phyloP scores from a whole-genome alignment of 2,888 invertebrate species.

The Eurytoma adleriae region DNA sequence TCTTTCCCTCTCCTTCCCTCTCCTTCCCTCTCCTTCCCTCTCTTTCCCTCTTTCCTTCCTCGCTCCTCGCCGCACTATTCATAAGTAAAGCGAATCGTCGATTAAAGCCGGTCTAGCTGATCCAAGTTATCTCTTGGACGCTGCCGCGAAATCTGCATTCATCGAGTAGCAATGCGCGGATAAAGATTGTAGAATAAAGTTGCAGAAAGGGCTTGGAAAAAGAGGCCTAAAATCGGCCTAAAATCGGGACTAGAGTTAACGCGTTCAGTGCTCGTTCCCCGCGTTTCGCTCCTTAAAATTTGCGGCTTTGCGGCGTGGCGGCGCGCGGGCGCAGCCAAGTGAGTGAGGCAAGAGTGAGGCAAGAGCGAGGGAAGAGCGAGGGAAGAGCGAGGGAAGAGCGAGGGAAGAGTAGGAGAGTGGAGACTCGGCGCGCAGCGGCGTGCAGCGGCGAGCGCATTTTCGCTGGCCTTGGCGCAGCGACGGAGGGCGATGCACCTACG shows the following conservation, averaged over 20 bases:
- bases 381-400: background rate
- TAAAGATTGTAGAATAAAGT: too few relatives aligned
- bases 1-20: conserved; percentile 36
- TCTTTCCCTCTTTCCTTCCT: conserved; percentile 2
- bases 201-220: too few relatives aligned
- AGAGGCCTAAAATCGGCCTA: conserved; percentile 35
- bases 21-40: too few relatives aligned
- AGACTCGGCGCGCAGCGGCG: conserved; percentile 57
- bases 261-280: background rate
- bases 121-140: too few relatives aligned
- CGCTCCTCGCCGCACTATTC: background rate
- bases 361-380: background rate
- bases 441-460: conserved; percentile 66
- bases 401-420: conserved; percentile 54
- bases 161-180: too few relatives aligned
- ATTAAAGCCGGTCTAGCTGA: too few relatives aligned
- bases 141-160: too few relatives aligned
- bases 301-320: too few relatives aligned
- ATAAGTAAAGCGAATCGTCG: too few relatives aligned
- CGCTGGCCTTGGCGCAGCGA: conserved; percentile 76
- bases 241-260: conserved; percentile 4
- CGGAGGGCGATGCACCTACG: conserved; percentile 75
- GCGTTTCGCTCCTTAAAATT: conserved; percentile 2
- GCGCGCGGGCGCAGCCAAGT: background rate
- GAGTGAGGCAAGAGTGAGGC: conserved; percentile 12